Percentiles rank a stretch among this genome's conserved stretches.
These are phyloP conservation scores for Bradypodion pumilum DNA, from an alignment of 2,797 vertebrate genomes.

Conservation along the genomic window DNA sequence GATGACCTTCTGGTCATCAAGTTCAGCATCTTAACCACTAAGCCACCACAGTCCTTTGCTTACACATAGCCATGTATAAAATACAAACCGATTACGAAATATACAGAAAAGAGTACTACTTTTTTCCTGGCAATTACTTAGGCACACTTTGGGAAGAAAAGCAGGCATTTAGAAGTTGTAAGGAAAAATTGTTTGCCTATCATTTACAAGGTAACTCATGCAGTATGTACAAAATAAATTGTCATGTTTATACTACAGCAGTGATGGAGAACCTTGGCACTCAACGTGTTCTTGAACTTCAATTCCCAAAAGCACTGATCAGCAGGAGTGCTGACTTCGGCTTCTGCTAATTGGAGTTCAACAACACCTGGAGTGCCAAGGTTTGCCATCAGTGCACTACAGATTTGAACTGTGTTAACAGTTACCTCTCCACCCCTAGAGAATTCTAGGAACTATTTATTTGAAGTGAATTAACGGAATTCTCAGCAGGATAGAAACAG, in stretches of 20 bases:
- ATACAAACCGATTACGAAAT: not conserved
- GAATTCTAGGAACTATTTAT: not conserved
- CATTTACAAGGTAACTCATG: not conserved
- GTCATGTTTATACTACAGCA: not conserved
- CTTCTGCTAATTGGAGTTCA: too few relatives aligned
- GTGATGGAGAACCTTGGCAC: too few relatives aligned
- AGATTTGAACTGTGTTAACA: not conserved
- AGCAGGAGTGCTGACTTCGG: too few relatives aligned
- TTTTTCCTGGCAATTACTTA: not conserved
- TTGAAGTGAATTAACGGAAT: not conserved
- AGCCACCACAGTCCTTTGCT: too few relatives aligned
- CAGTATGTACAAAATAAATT: not conserved
- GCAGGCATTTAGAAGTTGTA: not conserved
- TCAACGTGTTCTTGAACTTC: too few relatives aligned
- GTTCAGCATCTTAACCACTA: too few relatives aligned
- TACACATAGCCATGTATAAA: too few relatives aligned
- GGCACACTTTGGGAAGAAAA: not conserved
- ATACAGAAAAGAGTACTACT: not conserved
- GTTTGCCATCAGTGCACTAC: too few relatives aligned
- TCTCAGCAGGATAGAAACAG: not conserved
- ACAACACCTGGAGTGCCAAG: too few relatives aligned
- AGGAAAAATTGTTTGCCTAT: not conserved
- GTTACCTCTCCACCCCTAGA: not conserved
- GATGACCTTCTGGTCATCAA: too few relatives aligned
- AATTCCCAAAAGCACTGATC: too few relatives aligned